These are phyloP conservation scores for Passer montanus DNA, from an alignment of 2,113 vertebrate genomes.

Conservation along the genomic window DNA sequence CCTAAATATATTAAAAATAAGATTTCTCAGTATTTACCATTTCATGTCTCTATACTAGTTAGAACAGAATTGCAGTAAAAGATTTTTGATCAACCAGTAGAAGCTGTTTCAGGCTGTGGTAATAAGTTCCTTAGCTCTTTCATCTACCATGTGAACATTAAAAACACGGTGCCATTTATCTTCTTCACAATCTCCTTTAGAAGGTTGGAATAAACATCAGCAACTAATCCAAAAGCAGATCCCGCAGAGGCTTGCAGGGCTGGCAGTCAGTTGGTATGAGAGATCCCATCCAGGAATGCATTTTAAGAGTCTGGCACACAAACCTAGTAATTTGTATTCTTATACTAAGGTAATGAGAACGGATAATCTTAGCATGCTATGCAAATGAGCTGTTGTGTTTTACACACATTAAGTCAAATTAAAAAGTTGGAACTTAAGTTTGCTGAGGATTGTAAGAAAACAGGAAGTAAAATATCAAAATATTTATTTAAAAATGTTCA, in stretches of 20 bases:
- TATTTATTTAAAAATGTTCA: not conserved
- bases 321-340: not conserved
- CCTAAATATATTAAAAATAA: not conserved
- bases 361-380: not conserved
- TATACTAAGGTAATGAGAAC: not conserved
- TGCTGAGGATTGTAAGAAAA: not conserved
- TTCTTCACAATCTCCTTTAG: not conserved
- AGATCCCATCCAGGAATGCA: not conserved
- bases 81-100: not conserved
- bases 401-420: not conserved
- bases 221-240: not conserved
- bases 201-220: not conserved
- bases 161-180: not conserved
- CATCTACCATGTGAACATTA: not conserved
- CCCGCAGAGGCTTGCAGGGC: accelerated
- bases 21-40: not conserved
- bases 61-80: not conserved
- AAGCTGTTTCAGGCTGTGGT: not conserved
- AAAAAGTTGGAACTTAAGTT: not conserved
- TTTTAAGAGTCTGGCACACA: not conserved
- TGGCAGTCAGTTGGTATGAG: not conserved
- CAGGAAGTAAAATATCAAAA: not conserved
- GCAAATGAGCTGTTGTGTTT: not conserved
- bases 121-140: not conserved
- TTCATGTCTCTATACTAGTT: not conserved